Percentiles rank a stretch among this genome's conserved stretches.
Evolutionary conservation across 2,888 invertebrate genomes (phyloP).

Genomic region (Tenthredo amoena): DNA sequence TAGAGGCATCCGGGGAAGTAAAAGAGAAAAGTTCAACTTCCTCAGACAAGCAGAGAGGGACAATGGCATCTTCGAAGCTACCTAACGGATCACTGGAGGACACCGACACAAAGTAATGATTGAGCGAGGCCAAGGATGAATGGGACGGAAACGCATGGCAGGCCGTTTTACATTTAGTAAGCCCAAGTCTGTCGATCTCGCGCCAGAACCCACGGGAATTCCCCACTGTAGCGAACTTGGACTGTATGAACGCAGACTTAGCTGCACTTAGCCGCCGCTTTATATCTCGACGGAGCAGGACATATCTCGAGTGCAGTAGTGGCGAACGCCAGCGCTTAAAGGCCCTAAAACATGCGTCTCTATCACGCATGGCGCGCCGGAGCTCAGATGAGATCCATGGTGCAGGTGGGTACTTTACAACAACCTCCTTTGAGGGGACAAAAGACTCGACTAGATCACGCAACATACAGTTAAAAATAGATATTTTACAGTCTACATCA

Average conservation of each 20-base stretch:
- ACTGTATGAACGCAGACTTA: background rate
- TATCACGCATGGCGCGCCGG: no score
- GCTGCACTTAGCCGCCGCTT: background rate
- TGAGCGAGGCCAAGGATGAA: no score
- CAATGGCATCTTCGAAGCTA: background rate
- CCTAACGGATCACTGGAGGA: background rate
- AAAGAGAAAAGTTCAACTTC: background rate
- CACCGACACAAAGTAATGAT: background rate
- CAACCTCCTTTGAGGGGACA: background rate
- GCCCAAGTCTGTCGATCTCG: slow-evolving; percentile 7
- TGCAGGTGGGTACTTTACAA: background rate
- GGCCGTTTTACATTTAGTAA: background rate
- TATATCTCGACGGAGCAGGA: background rate
- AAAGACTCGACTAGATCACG: background rate
- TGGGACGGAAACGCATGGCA: no score
- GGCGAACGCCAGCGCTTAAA: background rate
- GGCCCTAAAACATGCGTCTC: no score
- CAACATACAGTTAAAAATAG: background rate
- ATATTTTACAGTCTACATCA: background rate
- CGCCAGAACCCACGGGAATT: background rate
- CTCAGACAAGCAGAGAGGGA: background rate
- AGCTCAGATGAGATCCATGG: background rate
- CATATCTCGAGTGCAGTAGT: background rate
- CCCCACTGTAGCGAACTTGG: background rate
- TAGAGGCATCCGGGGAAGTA: background rate